These are phyloP conservation scores for Chlamydotis undulata DNA, from an alignment of 2,113 vertebrate species.

Conservation along the genomic window DNA sequence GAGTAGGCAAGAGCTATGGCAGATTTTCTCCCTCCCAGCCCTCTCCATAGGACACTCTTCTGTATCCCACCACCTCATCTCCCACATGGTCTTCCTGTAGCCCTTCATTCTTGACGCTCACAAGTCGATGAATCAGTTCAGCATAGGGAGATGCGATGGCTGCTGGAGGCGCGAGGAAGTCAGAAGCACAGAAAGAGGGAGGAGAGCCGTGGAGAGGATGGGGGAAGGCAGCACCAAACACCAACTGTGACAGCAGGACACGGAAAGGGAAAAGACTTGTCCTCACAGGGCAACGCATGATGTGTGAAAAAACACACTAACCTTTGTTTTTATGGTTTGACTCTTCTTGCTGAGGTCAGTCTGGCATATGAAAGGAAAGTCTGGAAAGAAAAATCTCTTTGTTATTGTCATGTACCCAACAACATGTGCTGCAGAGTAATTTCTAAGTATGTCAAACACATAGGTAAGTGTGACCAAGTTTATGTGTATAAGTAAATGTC, in stretches of 20 bases:
- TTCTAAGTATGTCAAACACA: neutral
- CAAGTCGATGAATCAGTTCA: neutral
- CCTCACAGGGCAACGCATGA: rapidly evolving
- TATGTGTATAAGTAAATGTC: neutral
- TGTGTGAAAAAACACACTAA: neutral
- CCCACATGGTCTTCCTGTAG: neutral
- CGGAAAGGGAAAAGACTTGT: neutral
- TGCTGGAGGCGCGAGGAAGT: neutral
- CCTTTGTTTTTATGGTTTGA: neutral
- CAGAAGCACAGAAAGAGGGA: rapidly evolving
- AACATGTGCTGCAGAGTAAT: neutral
- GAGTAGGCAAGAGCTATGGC: neutral
- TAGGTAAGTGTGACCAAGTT: neutral
- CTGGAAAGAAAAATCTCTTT: neutral
- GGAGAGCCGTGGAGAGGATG: rapidly evolving
- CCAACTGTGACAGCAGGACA: neutral
- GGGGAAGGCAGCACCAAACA: neutral
- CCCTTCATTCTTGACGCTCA: neutral
- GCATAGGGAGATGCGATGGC: neutral
- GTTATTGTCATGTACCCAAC: neutral
- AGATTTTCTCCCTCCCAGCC: neutral
- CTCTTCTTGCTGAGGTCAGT: neutral
- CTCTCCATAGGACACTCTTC: neutral
- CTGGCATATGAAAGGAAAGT: neutral
- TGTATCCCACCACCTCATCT: neutral